Evolutionary conservation across 2,113 vertebrate genomes (phyloP).

Genomic region (Bothrops jararaca): DNA sequence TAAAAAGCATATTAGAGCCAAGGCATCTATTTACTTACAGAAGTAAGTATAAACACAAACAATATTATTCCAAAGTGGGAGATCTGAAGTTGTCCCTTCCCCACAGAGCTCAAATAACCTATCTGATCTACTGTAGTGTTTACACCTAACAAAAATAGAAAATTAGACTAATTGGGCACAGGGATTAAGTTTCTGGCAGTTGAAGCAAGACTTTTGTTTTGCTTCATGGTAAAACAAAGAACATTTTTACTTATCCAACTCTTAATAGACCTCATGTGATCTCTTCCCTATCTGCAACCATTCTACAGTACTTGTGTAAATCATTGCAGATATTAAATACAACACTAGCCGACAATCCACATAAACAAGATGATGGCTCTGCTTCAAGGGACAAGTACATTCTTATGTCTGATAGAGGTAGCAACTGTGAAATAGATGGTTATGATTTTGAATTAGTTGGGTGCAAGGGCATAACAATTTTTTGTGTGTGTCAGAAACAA

Average conservation of each 20-base stretch:
- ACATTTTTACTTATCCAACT: not conserved
- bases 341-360: slow-evolving; percentile 12
- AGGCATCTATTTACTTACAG: not conserved
- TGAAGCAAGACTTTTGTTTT: not conserved
- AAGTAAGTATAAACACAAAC: not conserved
- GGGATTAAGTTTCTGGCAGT: not conserved
- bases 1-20: not conserved
- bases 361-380: slow-evolving; percentile 13
- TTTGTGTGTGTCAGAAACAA: slow-evolving; percentile 8
- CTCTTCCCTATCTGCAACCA: not conserved
- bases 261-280: not conserved
- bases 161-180: not conserved
- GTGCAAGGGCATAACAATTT: slow-evolving; percentile 16
- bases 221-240: not conserved
- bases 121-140: not conserved
- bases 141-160: not conserved
- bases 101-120: not conserved
- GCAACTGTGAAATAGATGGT: slow-evolving; percentile 28
- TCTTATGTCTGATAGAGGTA: not conserved
- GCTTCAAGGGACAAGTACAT: slow-evolving; percentile 15
- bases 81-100: not conserved
- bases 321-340: not conserved
- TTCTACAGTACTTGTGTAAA: not conserved
- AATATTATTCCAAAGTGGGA: not conserved
- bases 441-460: slow-evolving; percentile 24